These are phyloP conservation scores for Nothura maculosa DNA, from an alignment of 2,797 vertebrate species.

Conservation along the genomic window DNA sequence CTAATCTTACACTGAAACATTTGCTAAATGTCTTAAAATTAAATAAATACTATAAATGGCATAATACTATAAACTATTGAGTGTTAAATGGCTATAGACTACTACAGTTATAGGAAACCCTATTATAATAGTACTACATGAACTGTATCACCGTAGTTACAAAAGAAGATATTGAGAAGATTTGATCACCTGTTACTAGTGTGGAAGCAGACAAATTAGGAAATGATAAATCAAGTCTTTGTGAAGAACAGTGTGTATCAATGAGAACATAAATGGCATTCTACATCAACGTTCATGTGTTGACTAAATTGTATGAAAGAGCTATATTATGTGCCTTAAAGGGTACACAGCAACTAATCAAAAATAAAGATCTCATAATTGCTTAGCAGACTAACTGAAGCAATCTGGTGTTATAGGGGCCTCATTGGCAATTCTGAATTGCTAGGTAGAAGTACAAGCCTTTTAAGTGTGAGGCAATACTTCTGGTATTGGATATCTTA, in stretches of 20 bases:
- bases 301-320: not conserved
- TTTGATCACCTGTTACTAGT: not conserved
- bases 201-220: not conserved
- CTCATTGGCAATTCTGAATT: not conserved
- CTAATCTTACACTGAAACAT: not conserved
- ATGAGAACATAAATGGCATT: not conserved
- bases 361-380: not conserved
- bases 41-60: not conserved
- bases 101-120: not conserved
- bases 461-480: not conserved
- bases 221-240: not conserved
- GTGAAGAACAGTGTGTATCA: not conserved
- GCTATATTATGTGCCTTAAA: not conserved
- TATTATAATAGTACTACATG: not conserved
- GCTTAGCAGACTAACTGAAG: not conserved
- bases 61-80: not conserved
- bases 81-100: not conserved
- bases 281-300: not conserved
- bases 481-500: not conserved
- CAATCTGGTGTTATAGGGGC: not conserved
- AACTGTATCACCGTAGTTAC: not conserved
- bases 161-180: not conserved
- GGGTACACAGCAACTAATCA: not conserved
- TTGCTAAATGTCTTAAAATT: not conserved
- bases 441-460: not conserved